These are phyloP conservation scores for Sebastes cheni DNA, from an alignment of 2,797 vertebrate genomes.

Conservation along the genomic window DNA sequence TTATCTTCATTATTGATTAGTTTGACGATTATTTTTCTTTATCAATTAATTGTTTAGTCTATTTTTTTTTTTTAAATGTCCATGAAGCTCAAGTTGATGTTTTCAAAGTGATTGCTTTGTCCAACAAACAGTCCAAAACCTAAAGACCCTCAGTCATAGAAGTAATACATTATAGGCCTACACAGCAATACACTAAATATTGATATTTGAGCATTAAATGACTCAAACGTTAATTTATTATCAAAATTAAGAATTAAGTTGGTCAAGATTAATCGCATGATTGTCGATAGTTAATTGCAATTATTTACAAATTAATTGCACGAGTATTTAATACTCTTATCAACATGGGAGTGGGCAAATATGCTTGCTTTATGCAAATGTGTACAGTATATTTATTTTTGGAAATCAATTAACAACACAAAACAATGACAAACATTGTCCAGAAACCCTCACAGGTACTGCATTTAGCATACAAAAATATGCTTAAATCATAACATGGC, in stretches of 20 bases:
- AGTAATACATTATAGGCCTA: neutral
- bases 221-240: neutral
- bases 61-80: neutral
- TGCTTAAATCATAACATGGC: too few relatives aligned
- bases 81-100: neutral
- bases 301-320: too few relatives aligned
- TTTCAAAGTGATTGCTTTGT: neutral
- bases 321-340: too few relatives aligned
- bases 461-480: too few relatives aligned
- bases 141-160: neutral
- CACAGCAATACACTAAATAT: neutral
- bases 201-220: neutral
- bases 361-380: too few relatives aligned
- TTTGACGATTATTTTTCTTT: neutral
- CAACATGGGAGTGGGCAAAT: too few relatives aligned
- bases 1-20: neutral
- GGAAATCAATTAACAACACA: too few relatives aligned
- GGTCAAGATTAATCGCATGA: too few relatives aligned
- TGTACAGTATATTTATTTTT: too few relatives aligned
- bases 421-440: too few relatives aligned
- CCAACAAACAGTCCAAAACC: neutral
- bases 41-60: neutral
- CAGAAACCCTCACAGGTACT: too few relatives aligned
- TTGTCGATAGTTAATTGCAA: too few relatives aligned
- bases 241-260: neutral